Conservation (phyloP, 2,797 vertebrate genomes). For the Helostoma temminkii region DNA sequence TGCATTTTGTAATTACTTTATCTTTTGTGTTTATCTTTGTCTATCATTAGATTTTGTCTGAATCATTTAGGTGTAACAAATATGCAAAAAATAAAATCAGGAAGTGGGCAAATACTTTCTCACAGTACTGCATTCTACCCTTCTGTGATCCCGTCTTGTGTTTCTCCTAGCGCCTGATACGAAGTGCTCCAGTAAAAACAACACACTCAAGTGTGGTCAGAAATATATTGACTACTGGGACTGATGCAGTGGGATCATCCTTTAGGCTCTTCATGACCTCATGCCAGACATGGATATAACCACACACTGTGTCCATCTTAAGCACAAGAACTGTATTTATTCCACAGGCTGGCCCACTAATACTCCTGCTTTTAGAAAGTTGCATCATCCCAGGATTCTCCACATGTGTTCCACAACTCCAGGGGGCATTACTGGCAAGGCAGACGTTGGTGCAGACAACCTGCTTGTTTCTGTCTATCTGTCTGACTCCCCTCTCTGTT, state of each 20-base stretch:
- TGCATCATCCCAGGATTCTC: constrained; percentile 82
- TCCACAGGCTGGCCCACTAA: constrained; percentile 65
- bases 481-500: constrained; percentile 49
- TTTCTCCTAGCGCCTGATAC: constrained; percentile 59
- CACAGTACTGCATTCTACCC: too few relatives aligned
- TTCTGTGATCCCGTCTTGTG: constrained; percentile 47
- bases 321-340: constrained; percentile 77
- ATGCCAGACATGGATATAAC: constrained; percentile 68
- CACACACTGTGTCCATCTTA: constrained; percentile 64
- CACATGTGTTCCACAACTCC: constrained; percentile 77
- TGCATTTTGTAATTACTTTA: too few relatives aligned
- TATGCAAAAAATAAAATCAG: too few relatives aligned
- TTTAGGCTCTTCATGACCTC: constrained; percentile 65
- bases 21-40: too few relatives aligned
- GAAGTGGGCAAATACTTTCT: too few relatives aligned
- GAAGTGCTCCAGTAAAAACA: constrained; percentile 32
- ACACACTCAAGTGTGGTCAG: constrained; percentile 17
- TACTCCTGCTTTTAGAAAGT: constrained; percentile 81
- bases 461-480: constrained; percentile 71
- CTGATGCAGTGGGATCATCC: constrained; percentile 49
- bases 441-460: constrained; percentile 72
- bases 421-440: constrained; percentile 70
- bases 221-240: not conserved
- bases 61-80: too few relatives aligned
- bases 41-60: too few relatives aligned